These are phyloP conservation scores for Sarcophaga variegata DNA, from an alignment of 2,888 invertebrate species.

Conservation along the genomic window DNA sequence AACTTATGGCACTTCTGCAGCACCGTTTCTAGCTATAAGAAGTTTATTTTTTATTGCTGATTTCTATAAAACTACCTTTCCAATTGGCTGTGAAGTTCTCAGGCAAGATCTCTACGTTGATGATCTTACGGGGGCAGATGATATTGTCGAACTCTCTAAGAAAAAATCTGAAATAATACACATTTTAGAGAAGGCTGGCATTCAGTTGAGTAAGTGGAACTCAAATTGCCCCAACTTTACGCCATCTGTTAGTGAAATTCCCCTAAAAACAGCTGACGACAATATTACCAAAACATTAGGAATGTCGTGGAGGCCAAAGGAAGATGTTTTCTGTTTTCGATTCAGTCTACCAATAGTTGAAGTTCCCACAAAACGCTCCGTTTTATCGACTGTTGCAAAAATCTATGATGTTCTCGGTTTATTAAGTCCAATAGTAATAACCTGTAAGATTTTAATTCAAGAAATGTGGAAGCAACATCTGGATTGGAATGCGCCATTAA, in stretches of 20 bases:
- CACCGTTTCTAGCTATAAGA: constrained; percentile 49
- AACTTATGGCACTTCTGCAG: constrained; percentile 47
- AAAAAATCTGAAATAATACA: not conserved
- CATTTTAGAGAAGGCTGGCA: constrained; percentile 18
- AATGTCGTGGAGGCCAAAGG: constrained; percentile 30
- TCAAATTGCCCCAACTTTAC: constrained; percentile 3
- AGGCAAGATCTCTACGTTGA: constrained; percentile 32
- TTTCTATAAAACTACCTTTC: not conserved
- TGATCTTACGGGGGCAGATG: constrained; percentile 27
- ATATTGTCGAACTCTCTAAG: not conserved
- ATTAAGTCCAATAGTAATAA: constrained; percentile 61
- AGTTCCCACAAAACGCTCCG: constrained; percentile 28
- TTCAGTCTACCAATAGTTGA: constrained; percentile 44
- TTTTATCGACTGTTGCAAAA: constrained; percentile 45
- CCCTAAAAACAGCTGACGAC: not conserved
- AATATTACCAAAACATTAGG: constrained; percentile 36
- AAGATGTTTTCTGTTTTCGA: constrained; percentile 30
- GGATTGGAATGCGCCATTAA: constrained; percentile 37
- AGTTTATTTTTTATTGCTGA: constrained; percentile 50
- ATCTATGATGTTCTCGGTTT: constrained; percentile 57
- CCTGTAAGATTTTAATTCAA: constrained; percentile 66
- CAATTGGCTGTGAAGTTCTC: not conserved
- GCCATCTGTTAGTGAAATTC: not conserved
- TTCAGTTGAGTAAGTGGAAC: constrained; percentile 37
- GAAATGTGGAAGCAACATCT: constrained; percentile 61